These are phyloP conservation scores for Microcebus lehilahytsara DNA, from an alignment of 2,113 vertebrate genomes.

Conservation along the genomic window DNA sequence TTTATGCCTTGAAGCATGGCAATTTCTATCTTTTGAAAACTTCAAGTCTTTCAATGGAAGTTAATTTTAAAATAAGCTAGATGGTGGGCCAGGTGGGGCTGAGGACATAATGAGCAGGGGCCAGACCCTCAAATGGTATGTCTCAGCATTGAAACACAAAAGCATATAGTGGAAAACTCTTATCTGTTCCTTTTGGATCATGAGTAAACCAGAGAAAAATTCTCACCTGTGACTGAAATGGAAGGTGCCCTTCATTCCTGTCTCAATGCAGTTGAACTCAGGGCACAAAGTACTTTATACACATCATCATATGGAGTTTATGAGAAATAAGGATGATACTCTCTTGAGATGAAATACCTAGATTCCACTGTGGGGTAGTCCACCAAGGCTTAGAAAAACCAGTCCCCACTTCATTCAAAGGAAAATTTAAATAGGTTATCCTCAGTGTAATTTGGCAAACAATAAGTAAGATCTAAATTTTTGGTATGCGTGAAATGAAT, in stretches of 20 bases:
- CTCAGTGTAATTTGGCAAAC: neutral
- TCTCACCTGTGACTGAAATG: neutral
- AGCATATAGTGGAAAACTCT: neutral
- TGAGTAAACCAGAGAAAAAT: neutral
- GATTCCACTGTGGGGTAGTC: neutral
- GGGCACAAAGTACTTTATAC: neutral
- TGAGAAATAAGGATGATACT: neutral
- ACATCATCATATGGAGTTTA: neutral
- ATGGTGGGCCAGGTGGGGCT: neutral
- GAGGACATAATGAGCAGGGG: fast-evolving
- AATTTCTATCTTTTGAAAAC: neutral
- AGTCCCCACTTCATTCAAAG: neutral
- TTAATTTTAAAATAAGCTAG: neutral
- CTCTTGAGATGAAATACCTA: neutral
- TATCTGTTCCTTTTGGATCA: neutral
- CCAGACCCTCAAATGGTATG: neutral
- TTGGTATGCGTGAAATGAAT: neutral
- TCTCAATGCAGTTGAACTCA: neutral
- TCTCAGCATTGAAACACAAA: neutral
- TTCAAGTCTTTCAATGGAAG: neutral
- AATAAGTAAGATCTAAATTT: neutral
- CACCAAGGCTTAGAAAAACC: neutral
- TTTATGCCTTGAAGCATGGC: neutral
- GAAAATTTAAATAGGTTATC: neutral
- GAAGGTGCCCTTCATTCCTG: neutral